Conservation (phyloP, 2,888 invertebrate genomes). For the Blastobasis lacticolella region DNA sequence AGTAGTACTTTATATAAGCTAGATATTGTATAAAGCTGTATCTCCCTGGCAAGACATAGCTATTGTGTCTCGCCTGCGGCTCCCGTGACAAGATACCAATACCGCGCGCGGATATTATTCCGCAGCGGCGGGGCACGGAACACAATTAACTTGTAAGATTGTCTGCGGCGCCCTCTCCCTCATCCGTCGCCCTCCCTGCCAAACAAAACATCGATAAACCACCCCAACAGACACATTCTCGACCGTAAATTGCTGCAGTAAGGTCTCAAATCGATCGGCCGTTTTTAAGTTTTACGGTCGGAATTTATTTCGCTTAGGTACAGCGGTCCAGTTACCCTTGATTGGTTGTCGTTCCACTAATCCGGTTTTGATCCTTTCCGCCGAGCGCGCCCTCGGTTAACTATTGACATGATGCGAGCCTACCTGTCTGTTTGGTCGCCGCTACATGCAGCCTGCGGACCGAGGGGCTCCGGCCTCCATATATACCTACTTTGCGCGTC, state of each 20-base stretch:
- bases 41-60: not conserved
- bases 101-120: constrained; percentile 61
- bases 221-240: constrained; percentile 19
- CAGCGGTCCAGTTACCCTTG: constrained; percentile 77
- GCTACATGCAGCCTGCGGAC: constrained; percentile 17
- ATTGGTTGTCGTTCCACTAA: constrained; percentile 82
- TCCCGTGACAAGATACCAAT: constrained; percentile 59
- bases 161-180: constrained; percentile 69
- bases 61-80: not conserved
- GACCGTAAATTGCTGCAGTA: constrained; percentile 25
- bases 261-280: constrained; percentile 24
- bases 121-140: constrained; percentile 67
- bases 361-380: constrained; percentile 80
- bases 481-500: too few relatives aligned
- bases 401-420: constrained; percentile 66
- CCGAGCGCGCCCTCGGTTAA: constrained; percentile 70
- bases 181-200: constrained; percentile 64
- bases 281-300: constrained; percentile 64
- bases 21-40: not conserved
- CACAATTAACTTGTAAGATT: constrained; percentile 75
- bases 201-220: constrained; percentile 75
- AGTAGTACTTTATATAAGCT: not conserved
- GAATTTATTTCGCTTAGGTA: constrained; percentile 74
- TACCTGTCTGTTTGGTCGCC: constrained; percentile 51
- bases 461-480: too few relatives aligned